Conservation (phyloP, 2,888 invertebrate genomes). For the Apodemia zela region DNA sequence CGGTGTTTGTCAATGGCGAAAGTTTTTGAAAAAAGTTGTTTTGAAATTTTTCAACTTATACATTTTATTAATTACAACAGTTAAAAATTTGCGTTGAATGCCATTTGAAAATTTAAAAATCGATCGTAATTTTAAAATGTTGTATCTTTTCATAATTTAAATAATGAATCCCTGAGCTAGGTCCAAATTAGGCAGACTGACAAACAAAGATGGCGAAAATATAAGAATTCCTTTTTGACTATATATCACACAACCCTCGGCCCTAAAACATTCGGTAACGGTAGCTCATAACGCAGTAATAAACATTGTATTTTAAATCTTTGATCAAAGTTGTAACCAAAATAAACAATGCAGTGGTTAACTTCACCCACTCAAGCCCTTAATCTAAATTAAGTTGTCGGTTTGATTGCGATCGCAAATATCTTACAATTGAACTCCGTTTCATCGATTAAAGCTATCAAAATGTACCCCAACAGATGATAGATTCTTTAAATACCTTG, state of each 20-base stretch:
- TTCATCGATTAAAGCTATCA: not conserved
- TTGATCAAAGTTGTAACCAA: not conserved
- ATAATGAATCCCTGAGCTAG: too few relatives aligned
- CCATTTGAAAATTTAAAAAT: too few relatives aligned
- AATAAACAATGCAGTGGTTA: slow-evolving; percentile 5
- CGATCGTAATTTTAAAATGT: too few relatives aligned
- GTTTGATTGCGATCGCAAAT: slow-evolving; percentile 15
- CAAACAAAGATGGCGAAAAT: not conserved
- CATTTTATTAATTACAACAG: too few relatives aligned
- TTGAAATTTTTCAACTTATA: too few relatives aligned
- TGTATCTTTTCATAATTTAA: too few relatives aligned
- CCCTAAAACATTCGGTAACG: not conserved
- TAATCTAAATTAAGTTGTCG: slow-evolving; percentile 15
- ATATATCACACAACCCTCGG: not conserved
- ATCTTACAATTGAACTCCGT: not conserved
- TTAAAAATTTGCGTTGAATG: too few relatives aligned
- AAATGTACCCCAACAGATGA: not conserved
- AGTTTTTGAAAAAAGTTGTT: too few relatives aligned
- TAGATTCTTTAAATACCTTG: not conserved
- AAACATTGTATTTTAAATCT: not conserved
- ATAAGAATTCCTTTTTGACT: not conserved
- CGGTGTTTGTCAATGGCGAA: too few relatives aligned
- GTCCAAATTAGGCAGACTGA: too few relatives aligned
- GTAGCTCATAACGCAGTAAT: not conserved
- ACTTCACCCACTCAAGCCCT: not conserved